Evolutionary conservation across 2,888 invertebrate species (phyloP), one percentile per base, ranked within the genome.

Genomic region (Ennomos erosarius): DNA sequence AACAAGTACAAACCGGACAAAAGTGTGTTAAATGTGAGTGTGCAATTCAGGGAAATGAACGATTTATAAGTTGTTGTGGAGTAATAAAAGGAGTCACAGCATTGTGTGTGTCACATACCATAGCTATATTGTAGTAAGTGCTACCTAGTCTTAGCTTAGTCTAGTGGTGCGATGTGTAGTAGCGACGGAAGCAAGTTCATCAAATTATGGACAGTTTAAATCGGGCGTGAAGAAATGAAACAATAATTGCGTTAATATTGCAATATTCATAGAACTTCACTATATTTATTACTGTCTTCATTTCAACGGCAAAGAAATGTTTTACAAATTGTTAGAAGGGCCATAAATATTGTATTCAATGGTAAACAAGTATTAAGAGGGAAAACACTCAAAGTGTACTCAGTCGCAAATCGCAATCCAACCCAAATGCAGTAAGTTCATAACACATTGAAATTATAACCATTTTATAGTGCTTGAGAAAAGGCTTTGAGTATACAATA

Each of bases 111-210:
- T 4, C 63, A 70, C 83, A 78, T 76, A 16, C 16, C 74, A 79
- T 78, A 81, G 77, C 50, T 48, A 50, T 55, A 59, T 42, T 64
- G 65, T 49, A 38, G 55, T 45, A 52, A 42, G 48, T 45, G 48
- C 43, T 55, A 58, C 56, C 60, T 55, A 58, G 46, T 57, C 65
- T 66, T 56, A 26, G 62, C 60, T n/a, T 50, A 43, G 58, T 62
- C 26, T 26, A 26, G 26, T 5, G 6, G 26, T 26, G 6, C 26
- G 54, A 58, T 49, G 61, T 65, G 53, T 59, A 61, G 56, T 62
- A 61, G 59, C 64, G 65, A 64, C 82, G 85, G 85, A 84, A 82
- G 76, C 69, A 76, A 76, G 82, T 83, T 83, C 79, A 84, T 80
- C 80, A 76, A 64, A 74, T 77, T 72, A 70, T 76, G 75, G 74